phyloP scores from a whole-genome alignment of 2,113 vertebrate species.

The Callipepla squamata region DNA sequence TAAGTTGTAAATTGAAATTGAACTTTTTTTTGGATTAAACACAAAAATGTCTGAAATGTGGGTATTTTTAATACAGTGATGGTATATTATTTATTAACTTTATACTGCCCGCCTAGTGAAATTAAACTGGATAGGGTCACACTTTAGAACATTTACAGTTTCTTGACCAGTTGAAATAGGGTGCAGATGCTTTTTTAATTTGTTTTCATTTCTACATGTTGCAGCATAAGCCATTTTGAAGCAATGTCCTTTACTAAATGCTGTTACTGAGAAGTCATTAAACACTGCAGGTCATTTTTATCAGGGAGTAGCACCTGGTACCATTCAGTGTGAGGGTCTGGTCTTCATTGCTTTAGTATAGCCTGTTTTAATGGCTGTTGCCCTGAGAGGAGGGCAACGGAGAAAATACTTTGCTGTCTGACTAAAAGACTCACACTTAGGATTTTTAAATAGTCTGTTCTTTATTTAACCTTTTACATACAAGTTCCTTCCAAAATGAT shows the following conservation, averaged over 20 bases:
- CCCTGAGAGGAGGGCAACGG: background rate
- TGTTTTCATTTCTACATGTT: background rate
- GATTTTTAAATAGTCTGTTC: background rate
- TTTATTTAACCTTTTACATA: background rate
- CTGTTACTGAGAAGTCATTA: background rate
- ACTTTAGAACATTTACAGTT: background rate
- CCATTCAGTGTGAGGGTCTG: background rate
- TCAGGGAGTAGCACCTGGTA: background rate
- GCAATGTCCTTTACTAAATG: background rate
- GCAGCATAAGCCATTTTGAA: background rate
- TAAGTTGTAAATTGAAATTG: background rate
- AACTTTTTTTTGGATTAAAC: background rate
- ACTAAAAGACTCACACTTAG: background rate
- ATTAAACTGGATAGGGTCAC: background rate
- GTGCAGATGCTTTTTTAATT: background rate
- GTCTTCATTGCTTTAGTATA: background rate
- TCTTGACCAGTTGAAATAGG: background rate
- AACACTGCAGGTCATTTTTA: background rate
- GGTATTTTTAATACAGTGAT: background rate
- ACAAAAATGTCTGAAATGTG: background rate
- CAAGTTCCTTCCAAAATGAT: background rate
- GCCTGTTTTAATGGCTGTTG: background rate
- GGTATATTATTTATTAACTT: background rate
- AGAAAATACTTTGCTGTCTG: background rate
- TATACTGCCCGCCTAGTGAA: background rate